A percentile compares a stretch with the other conserved stretches of the same genome.
These are phyloP conservation scores for Dione juno DNA, from an alignment of 2,888 invertebrate genomes.

Conservation along the genomic window DNA sequence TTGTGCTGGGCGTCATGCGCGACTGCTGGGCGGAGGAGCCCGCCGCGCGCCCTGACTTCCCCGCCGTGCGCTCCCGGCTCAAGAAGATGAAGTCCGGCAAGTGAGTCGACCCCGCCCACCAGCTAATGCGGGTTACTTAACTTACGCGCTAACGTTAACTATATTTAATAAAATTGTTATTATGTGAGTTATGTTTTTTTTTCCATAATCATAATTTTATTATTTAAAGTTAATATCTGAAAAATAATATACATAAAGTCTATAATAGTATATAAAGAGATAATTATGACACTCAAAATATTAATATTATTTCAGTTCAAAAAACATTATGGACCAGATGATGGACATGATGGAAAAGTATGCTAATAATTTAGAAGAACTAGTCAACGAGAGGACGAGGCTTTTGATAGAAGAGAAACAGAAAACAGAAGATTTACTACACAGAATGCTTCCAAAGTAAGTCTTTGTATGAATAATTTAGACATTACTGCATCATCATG, in stretches of 20 bases:
- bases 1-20: constrained; percentile 90
- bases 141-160: too few species aligned
- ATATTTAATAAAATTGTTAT: too few species aligned
- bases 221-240: not conserved
- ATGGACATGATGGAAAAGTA: constrained; percentile 99
- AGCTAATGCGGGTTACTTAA: too few species aligned
- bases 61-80: constrained; percentile 88
- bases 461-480: constrained; percentile 53
- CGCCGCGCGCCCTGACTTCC: constrained; percentile 92
- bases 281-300: too few species aligned
- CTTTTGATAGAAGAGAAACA: constrained; percentile 95
- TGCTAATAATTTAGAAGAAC: constrained; percentile 96
- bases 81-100: constrained; percentile 95
- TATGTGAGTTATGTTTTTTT: too few species aligned
- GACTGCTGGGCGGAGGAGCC: constrained; percentile 96
- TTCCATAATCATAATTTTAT: too few species aligned
- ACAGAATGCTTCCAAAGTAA: constrained; percentile 96
- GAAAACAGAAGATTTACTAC: constrained; percentile 95
- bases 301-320: constrained; percentile 81
- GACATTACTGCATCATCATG: constrained; percentile 30
- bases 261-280: too few species aligned
- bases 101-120: constrained; percentile 85
- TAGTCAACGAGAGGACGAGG: constrained; percentile 95
- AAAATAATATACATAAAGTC: too few species aligned
- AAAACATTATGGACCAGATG: constrained; percentile 98